phyloP scores from a whole-genome alignment of 1,140 invertebrate species.

The Drosophila sp. region DNA sequence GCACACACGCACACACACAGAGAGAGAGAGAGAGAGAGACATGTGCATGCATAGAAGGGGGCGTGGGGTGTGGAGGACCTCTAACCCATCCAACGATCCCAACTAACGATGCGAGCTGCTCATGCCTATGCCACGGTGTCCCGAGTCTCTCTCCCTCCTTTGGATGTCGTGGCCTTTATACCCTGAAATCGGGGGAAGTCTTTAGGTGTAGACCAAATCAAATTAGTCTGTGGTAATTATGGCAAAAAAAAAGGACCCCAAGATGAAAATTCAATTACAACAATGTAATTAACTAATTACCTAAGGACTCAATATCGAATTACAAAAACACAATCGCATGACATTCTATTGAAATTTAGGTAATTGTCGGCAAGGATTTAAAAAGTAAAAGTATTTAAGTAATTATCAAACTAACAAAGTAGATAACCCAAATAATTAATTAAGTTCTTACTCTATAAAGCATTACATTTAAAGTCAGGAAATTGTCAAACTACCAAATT shows the following conservation, averaged over 20 bases:
- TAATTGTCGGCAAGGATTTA: too few relatives aligned
- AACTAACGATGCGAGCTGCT: conserved; percentile 48
- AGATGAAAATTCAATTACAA: background rate
- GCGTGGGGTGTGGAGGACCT: background rate
- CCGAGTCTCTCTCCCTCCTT: conserved; percentile 26
- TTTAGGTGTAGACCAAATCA: conserved; percentile 2
- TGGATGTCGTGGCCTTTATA: conserved; percentile 45
- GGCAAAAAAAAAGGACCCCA: background rate
- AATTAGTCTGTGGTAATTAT: conserved; percentile 10
- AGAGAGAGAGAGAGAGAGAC: conserved; percentile 29
- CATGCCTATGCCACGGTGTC: background rate
- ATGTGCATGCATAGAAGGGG: conserved; percentile 15
- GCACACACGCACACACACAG: conserved; percentile 39
- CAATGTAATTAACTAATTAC: background rate
- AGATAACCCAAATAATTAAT: too few relatives aligned
- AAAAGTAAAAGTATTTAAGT: too few relatives aligned
- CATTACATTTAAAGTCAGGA: too few relatives aligned
- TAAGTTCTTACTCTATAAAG: too few relatives aligned
- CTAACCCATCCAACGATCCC: conserved; percentile 15
- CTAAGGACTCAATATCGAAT: background rate
- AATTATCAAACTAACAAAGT: too few relatives aligned
- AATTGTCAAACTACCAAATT: too few relatives aligned
- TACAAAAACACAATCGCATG: background rate
- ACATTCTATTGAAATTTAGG: too few relatives aligned
- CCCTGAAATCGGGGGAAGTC: conserved; percentile 8